These are phyloP conservation scores for Arbacia lixula DNA, from an alignment of 53 echinoderm and acorn worm species.

Conservation along the genomic window DNA sequence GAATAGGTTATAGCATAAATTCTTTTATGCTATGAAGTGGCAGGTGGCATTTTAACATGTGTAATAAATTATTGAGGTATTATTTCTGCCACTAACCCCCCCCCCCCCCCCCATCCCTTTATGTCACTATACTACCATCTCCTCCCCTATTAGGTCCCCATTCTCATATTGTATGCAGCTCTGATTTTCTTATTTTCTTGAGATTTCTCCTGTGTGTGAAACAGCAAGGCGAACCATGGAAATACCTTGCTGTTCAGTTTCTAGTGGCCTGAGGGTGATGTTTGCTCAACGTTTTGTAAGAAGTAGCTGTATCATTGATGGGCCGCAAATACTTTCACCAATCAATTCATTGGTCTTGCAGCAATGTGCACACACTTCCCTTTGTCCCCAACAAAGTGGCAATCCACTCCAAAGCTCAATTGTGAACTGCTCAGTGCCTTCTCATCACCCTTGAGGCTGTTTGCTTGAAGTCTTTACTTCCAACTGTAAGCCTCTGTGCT, in stretches of 20 bases:
- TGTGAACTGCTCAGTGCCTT: background rate
- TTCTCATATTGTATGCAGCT: too few relatives aligned
- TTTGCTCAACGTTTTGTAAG: conserved; percentile 1
- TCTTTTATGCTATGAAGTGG: too few relatives aligned
- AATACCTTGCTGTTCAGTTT: too few relatives aligned
- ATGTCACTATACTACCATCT: too few relatives aligned
- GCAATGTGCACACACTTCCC: background rate
- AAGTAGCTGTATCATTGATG: conserved; percentile 19
- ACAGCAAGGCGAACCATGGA: too few relatives aligned
- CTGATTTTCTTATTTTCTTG: too few relatives aligned
- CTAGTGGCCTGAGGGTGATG: conserved; percentile 12
- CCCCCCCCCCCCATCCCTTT: background rate
- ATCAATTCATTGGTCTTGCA: conserved; percentile 4
- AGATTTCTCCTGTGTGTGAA: too few relatives aligned
- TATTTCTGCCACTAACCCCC: too few relatives aligned
- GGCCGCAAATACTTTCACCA: conserved; percentile 2
- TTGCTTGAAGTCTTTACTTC: conserved; percentile 10
- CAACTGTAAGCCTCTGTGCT: background rate
- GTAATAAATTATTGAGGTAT: too few relatives aligned
- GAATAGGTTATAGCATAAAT: too few relatives aligned
- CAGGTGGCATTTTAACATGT: too few relatives aligned
- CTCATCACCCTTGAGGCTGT: conserved; percentile 43
- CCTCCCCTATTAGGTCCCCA: too few relatives aligned
- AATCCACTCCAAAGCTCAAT: conserved; percentile 38
- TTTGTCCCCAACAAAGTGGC: conserved; percentile 1